Base-by-base conservation (phyloP, 2,797 vertebrate species). In the Clarias pachynema region DNA sequence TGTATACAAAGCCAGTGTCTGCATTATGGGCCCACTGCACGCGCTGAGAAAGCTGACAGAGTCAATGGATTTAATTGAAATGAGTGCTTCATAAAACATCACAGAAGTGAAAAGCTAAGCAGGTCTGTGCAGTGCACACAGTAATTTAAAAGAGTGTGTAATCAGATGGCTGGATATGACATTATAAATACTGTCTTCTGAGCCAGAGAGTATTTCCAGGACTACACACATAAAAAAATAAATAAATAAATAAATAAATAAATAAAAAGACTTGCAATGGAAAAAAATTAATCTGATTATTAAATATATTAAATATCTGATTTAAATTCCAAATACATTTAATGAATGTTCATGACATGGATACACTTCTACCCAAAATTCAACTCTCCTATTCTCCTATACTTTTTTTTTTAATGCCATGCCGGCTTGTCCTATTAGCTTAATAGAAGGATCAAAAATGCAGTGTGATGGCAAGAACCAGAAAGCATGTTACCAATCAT, bases 61-160 rank as follows among this genome's bases (percentile, higher is more conserved):
- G 73, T 53, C 62, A 83, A 1, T 57, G 31, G 44, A 53, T 79
- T 79, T 63, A 83, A 83, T 73, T 83, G 57, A 57, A 84, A 59
- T 79, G 56, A 79, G 68, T 57, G 75, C 34, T 66, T 53, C 62
- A 81, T 81, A 81, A 81, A 78, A 44, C 63, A 78, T 82, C 53
- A 70, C 75, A 83, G 40, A 83, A 83, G 26, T 56, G 65, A 83
- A 65, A 14, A 79, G 40, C 81, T 73, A 79, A 86, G 66, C 66
- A 86, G 66, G 1, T 83, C 75, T 44, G 56, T 15, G 16, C 65
- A 66, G 57, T 5, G 5, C 53, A 29, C 62, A 70, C 68, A 26
- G 29, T 72, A 57, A 79, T 69, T 79, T 31, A 37, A 82, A 73
- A 4, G 66, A 10, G 4, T 24, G 6, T 14, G 75, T 65, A 57